These are phyloP conservation scores for Nyctereutes procyonoides DNA, from an alignment of 2,113 vertebrate genomes.

Conservation along the genomic window DNA sequence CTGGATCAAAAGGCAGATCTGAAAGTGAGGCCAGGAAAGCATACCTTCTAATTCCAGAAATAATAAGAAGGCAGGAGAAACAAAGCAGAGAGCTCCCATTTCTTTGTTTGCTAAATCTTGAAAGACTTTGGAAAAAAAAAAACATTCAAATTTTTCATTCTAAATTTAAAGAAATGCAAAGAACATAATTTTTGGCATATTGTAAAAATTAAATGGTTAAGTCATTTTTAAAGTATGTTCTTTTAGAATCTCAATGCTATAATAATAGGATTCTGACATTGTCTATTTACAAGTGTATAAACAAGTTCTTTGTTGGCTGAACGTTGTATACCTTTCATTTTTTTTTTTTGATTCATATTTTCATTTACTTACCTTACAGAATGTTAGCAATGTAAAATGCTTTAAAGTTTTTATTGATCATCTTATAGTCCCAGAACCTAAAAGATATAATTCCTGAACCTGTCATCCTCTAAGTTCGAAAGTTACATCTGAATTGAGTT, in stretches of 20 bases:
- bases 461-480: background rate
- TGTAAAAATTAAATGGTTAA: background rate
- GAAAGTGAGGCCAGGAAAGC: background rate
- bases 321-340: background rate
- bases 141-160: background rate
- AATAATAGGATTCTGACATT: background rate
- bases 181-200: background rate
- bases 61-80: background rate
- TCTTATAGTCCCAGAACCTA: background rate
- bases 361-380: background rate
- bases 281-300: background rate
- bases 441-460: background rate
- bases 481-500: background rate
- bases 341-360: constrained; percentile 40
- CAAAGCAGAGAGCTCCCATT: background rate
- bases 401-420: background rate
- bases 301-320: background rate
- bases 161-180: constrained; percentile 20
- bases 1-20: background rate
- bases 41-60: background rate
- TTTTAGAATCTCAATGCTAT: background rate
- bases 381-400: constrained; percentile 1
- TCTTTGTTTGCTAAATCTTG: background rate
- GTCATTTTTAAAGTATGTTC: background rate
- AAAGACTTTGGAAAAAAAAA: constrained; percentile 25